These are phyloP conservation scores for Odontamblyopus lacepedii DNA, from an alignment of 2,797 vertebrate genomes.

Conservation along the genomic window DNA sequence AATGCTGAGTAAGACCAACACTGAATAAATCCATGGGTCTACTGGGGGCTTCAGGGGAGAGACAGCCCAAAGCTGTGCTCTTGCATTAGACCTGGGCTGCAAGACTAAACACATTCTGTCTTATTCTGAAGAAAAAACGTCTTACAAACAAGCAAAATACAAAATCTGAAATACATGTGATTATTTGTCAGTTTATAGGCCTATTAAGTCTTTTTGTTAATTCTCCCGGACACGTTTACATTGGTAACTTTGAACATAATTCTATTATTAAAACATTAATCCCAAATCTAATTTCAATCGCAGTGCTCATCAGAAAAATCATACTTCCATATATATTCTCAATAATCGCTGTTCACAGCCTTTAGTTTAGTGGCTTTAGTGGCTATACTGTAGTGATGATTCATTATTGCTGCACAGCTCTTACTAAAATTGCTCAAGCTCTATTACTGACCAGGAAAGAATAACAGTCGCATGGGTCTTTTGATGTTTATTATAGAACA, in stretches of 20 bases:
- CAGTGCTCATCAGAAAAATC: too few relatives aligned
- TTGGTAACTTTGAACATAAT: too few relatives aligned
- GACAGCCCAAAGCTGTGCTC: slow-evolving; percentile 29
- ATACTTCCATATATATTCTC: too few relatives aligned
- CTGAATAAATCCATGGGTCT: slow-evolving; percentile 13
- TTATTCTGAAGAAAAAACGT: too few relatives aligned
- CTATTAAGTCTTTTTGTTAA: too few relatives aligned
- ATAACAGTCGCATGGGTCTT: background rate
- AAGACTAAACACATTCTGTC: too few relatives aligned
- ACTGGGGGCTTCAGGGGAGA: slow-evolving; percentile 14
- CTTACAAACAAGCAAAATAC: too few relatives aligned
- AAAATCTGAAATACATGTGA: too few relatives aligned
- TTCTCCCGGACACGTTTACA: too few relatives aligned
- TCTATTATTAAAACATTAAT: too few relatives aligned
- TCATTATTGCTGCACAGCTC: slow-evolving; percentile 27
- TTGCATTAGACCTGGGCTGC: slow-evolving; percentile 16
- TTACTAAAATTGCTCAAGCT: slow-evolving; percentile 37
- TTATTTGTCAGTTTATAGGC: too few relatives aligned
- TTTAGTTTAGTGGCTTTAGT: slow-evolving; percentile 24
- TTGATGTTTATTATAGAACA: background rate
- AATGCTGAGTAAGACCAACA: slow-evolving; percentile 11
- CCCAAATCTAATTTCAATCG: too few relatives aligned
- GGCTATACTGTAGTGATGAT: slow-evolving; percentile 24
- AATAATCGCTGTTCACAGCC: slow-evolving; percentile 23
- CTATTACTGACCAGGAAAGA: slow-evolving; percentile 9